phyloP scores from a whole-genome alignment of 2,797 vertebrate genomes.

The Pangasius krempfi region DNA sequence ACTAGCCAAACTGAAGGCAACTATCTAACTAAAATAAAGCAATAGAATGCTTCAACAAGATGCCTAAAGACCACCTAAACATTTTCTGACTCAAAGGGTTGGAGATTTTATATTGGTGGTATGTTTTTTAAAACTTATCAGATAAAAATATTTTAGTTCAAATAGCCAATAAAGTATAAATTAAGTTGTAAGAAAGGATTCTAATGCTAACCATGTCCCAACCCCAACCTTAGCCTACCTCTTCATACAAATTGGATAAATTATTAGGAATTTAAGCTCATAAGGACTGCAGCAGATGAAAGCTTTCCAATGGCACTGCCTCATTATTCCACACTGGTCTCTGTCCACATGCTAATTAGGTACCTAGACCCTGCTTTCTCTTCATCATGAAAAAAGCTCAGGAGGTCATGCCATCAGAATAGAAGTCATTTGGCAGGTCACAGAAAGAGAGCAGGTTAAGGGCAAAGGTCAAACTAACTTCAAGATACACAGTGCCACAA shows the following conservation, averaged over 20 bases:
- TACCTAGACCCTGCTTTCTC: conserved; percentile 80
- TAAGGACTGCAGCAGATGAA: conserved; percentile 7
- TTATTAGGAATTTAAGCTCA: background rate
- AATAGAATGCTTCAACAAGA: background rate
- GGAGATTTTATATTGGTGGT: background rate
- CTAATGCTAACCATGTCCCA: background rate
- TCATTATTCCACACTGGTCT: conserved; percentile 84
- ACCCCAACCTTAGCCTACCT: background rate
- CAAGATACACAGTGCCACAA: conserved; percentile 75
- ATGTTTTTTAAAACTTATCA: background rate
- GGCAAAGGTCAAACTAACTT: conserved; percentile 80
- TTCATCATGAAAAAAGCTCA: conserved; percentile 79
- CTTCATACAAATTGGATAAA: background rate
- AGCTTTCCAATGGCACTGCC: background rate
- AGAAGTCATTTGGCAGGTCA: conserved; percentile 88
- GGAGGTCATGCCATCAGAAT: conserved; percentile 81
- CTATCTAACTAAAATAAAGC: background rate
- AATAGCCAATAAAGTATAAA: background rate
- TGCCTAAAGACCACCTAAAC: background rate
- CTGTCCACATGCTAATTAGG: conserved; percentile 77
- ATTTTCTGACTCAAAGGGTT: background rate
- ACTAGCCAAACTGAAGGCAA: background rate
- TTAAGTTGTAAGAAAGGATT: background rate
- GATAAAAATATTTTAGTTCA: background rate
- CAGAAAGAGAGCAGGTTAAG: conserved; percentile 67